These are phyloP conservation scores for Noctua pronuba DNA, from an alignment of 2,888 invertebrate genomes.

Conservation along the genomic window DNA sequence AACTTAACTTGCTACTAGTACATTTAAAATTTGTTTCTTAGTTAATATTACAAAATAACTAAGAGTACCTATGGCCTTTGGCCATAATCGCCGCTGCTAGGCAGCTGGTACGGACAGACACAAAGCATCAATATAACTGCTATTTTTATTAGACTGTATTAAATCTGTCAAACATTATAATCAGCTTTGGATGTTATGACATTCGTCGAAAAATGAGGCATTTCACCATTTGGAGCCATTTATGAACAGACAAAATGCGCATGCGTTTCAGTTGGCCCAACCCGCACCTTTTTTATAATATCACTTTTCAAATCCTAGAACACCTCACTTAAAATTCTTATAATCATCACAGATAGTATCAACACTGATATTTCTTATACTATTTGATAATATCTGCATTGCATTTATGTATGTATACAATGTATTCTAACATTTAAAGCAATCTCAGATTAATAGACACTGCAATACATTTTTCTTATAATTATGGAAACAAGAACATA, in stretches of 20 bases:
- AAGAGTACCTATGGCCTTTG: neutral
- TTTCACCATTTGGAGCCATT: neutral
- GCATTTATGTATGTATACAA: neutral
- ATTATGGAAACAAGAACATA: neutral
- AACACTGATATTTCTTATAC: neutral
- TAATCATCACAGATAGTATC: neutral
- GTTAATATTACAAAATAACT: neutral
- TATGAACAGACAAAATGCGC: neutral
- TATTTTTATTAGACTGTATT: neutral
- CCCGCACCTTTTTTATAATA: neutral
- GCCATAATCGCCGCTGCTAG: neutral
- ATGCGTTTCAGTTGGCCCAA: neutral
- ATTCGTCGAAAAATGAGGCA: neutral
- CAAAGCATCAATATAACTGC: neutral
- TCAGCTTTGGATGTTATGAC: neutral
- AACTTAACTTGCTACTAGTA: neutral
- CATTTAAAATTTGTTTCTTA: neutral
- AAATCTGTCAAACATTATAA: neutral
- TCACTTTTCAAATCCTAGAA: neutral
- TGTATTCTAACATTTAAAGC: slow-evolving; percentile 16
- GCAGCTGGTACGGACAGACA: neutral
- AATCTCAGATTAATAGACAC: neutral
- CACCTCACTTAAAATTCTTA: neutral
- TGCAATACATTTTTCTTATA: neutral
- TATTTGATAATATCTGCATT: slow-evolving; percentile 7